Percentiles rank a stretch among this genome's conserved stretches.
Evolutionary conservation across 2,113 vertebrate genomes (phyloP).

Genomic region (Leptocoma aspasia): DNA sequence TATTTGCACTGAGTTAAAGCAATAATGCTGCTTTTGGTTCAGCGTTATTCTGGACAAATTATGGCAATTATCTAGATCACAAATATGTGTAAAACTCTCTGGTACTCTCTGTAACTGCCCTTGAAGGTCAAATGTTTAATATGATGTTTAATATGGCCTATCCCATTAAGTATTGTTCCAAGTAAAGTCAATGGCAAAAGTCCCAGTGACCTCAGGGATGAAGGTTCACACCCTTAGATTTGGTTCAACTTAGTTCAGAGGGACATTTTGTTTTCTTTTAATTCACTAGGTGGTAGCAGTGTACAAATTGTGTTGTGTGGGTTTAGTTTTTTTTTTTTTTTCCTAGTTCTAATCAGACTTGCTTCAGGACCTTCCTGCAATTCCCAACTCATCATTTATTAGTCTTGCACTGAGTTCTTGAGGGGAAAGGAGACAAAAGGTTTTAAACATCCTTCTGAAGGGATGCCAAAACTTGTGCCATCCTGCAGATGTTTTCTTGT

Average conservation of each 20-base stretch:
- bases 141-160: neutral
- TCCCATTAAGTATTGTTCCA: neutral
- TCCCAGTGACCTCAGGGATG: neutral
- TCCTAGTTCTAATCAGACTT: neutral
- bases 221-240: neutral
- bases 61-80: conserved; percentile 31
- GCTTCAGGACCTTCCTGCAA: neutral
- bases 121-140: neutral
- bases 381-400: neutral
- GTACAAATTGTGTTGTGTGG: neutral
- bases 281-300: conserved; percentile 64
- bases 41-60: conserved; percentile 16
- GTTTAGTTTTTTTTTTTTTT: neutral
- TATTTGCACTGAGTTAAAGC: neutral
- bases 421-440: neutral
- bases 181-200: neutral
- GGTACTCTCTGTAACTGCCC: neutral
- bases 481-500: neutral
- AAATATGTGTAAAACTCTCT: neutral
- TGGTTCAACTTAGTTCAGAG: neutral
- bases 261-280: neutral
- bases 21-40: neutral
- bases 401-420: neutral
- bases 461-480: neutral
- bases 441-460: neutral